Percentiles rank a stretch among this genome's conserved stretches.
Conservation (phyloP, 2,113 vertebrate species). For the Rhinolophus sinicus region DNA sequence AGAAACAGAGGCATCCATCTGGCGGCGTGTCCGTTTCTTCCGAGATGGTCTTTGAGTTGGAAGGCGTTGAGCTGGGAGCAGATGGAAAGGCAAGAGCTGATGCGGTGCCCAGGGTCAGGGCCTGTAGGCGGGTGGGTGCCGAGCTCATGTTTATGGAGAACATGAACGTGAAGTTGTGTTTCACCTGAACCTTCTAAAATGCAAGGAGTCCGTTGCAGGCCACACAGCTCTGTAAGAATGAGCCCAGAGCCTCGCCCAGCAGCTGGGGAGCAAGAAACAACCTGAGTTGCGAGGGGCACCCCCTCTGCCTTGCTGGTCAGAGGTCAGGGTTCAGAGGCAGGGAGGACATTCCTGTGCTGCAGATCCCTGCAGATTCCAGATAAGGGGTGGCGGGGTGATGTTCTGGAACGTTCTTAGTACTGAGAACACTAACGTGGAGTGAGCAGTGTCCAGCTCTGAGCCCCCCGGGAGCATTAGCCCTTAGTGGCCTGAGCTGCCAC, state of each 20-base stretch:
- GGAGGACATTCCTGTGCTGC: background rate
- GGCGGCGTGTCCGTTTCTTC: constrained; percentile 92
- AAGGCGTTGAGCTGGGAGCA: constrained; percentile 94
- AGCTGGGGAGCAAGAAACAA: background rate
- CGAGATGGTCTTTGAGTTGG: constrained; percentile 95
- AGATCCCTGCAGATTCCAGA: background rate
- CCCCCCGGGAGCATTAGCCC: background rate
- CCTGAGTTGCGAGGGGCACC: background rate
- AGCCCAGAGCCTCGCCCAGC: background rate
- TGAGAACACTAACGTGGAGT: fast-evolving
- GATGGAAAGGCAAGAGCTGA: constrained; percentile 91
- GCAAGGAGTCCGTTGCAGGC: fast-evolving
- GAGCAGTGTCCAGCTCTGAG: fast-evolving
- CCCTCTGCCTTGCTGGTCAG: background rate
- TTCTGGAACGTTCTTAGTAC: background rate
- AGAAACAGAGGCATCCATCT: constrained; percentile 95
- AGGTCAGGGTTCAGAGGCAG: background rate
- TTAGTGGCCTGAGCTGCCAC: background rate
- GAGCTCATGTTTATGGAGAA: fast-evolving
- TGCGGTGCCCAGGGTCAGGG: fast-evolving
- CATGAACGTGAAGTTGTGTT: fast-evolving
- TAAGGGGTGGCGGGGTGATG: fast-evolving
- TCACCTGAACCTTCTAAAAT: background rate
- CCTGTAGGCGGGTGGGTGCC: fast-evolving
- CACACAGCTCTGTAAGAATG: fast-evolving